A percentile compares a stretch with the other conserved stretches of the same genome.
Evolutionary conservation across 2,797 vertebrate species (phyloP).

Genomic region (Enteromius afrohamiltoni): DNA sequence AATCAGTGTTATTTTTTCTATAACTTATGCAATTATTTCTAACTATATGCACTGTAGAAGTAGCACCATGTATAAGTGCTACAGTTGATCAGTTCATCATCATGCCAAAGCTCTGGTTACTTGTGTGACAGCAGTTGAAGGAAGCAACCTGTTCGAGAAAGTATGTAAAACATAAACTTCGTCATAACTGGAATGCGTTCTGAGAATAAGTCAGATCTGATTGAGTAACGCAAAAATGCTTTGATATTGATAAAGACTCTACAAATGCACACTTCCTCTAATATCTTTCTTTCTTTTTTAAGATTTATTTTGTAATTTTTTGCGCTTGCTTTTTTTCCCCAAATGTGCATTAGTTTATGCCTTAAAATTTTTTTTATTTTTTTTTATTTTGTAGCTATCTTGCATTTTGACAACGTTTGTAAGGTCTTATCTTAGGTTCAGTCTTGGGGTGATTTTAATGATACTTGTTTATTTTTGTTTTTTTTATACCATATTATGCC

Average conservation of each 20-base stretch:
- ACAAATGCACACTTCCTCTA: constrained; percentile 14
- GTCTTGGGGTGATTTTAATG: background rate
- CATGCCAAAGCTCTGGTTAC: background rate
- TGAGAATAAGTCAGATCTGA: constrained; percentile 12
- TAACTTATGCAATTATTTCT: background rate
- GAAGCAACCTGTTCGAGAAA: too few species aligned
- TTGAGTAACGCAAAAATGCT: background rate
- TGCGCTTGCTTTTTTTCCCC: background rate
- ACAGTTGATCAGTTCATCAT: constrained; percentile 10
- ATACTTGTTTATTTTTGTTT: background rate
- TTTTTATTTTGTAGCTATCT: background rate
- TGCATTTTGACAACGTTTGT: background rate
- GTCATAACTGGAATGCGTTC: background rate
- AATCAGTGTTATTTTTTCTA: background rate
- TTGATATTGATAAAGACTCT: background rate
- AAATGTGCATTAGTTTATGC: constrained; percentile 15
- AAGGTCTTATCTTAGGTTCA: background rate
- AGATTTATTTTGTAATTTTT: background rate
- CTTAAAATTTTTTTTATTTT: background rate
- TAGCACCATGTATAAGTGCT: background rate
- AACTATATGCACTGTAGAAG: background rate
- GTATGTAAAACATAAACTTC: background rate
- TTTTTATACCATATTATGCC: background rate
- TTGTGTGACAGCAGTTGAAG: background rate
- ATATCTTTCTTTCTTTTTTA: background rate